These are phyloP conservation scores for Caranx melampygus DNA, from an alignment of 2,113 vertebrate species.

Conservation along the genomic window DNA sequence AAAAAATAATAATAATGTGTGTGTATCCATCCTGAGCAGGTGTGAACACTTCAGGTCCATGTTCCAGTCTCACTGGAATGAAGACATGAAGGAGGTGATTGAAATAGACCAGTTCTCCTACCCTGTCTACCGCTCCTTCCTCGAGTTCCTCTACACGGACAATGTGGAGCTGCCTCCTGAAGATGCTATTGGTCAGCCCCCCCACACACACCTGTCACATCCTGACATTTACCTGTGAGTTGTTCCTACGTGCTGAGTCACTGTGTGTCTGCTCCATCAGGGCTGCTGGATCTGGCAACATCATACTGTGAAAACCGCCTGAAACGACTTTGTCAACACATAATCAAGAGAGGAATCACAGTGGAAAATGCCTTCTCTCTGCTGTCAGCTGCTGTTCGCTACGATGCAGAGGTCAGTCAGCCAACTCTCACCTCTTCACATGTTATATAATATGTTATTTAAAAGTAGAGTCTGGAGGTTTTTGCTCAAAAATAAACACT, in stretches of 20 bases:
- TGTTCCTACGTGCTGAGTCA: background rate
- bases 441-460: no score
- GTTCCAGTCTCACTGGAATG: constrained; percentile 99
- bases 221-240: background rate
- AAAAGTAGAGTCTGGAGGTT: background rate
- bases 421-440: background rate
- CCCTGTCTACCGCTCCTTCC: constrained; percentile 95
- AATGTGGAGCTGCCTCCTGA: constrained; percentile 92
- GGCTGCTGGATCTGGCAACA: constrained; percentile 96
- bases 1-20: background rate
- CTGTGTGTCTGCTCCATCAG: constrained; percentile 71
- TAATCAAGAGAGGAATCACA: constrained; percentile 96
- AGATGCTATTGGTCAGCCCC: constrained; percentile 93
- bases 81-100: constrained; percentile 97
- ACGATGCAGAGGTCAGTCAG: constrained; percentile 93
- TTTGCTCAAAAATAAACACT: no score
- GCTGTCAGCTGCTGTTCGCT: constrained; percentile 95
- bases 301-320: constrained; percentile 97
- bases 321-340: constrained; percentile 96
- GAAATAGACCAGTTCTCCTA: constrained; percentile 98
- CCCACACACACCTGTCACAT: background rate
- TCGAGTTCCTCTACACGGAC: constrained; percentile 98
- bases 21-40: constrained; percentile 75
- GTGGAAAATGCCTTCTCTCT: constrained; percentile 96
- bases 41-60: constrained; percentile 98